Conservation (phyloP, 2,888 invertebrate species). For the Parapristionchus giblindavisi region DNA sequence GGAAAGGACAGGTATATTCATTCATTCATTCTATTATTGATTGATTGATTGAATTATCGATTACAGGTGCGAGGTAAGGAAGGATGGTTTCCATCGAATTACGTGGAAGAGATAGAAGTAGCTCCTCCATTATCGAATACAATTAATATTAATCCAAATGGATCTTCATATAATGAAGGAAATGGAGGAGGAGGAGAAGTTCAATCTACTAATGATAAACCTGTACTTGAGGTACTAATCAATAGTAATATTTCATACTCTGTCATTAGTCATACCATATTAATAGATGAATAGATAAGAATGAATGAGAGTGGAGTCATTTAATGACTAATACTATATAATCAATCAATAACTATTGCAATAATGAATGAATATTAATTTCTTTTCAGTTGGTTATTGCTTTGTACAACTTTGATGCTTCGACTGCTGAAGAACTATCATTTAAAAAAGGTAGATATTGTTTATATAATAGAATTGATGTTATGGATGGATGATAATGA, state of each 20-base stretch:
- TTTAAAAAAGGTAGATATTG: conserved; percentile 52
- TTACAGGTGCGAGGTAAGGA: conserved; percentile 75
- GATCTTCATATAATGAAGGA: background rate
- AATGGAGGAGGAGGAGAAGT: conserved; percentile 4
- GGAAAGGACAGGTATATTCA: conserved; percentile 80
- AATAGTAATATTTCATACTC: too few species aligned
- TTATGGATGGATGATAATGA: background rate
- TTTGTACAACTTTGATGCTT: conserved; percentile 73
- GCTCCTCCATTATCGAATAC: background rate
- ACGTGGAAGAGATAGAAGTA: conserved; percentile 76
- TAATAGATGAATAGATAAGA: too few species aligned
- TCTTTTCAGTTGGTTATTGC: conserved; percentile 58
- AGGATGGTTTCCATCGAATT: conserved; percentile 98
- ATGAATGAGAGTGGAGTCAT: background rate
- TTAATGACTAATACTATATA: background rate
- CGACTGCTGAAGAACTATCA: conserved; percentile 77
- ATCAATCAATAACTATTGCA: too few species aligned
- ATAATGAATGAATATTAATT: too few species aligned
- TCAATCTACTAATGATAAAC: background rate
- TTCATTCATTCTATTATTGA: background rate
- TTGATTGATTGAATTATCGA: background rate
- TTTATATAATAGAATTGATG: background rate
- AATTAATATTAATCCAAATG: background rate
- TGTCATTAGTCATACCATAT: too few species aligned
- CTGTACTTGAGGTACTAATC: too few species aligned